phyloP scores from a whole-genome alignment of 2,797 vertebrate genomes.

The Mormyrops boulengeri region DNA sequence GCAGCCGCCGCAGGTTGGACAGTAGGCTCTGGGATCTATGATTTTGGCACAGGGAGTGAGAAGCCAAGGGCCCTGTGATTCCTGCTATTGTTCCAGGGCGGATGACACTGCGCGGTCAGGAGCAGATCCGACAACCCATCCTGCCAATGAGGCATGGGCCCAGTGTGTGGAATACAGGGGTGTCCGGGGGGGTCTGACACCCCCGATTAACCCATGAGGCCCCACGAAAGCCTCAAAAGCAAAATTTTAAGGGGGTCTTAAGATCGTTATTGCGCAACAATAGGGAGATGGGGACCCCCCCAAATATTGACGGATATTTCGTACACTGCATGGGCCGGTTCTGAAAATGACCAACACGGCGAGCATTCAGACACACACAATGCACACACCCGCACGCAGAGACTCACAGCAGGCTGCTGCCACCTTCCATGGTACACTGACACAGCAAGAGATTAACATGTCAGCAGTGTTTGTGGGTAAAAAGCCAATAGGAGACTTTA shows the following conservation, averaged over 20 bases:
- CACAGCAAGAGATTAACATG: not conserved
- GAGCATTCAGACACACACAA: not conserved
- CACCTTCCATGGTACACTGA: not conserved
- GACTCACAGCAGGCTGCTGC: not conserved
- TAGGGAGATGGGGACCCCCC: too few species aligned
- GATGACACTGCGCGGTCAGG: not conserved
- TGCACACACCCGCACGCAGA: too few species aligned
- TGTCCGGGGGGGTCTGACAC: too few species aligned
- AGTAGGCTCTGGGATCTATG: not conserved
- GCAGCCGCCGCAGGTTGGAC: not conserved
- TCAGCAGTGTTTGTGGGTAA: not conserved
- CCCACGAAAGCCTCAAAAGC: too few species aligned
- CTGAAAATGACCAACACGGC: not conserved
- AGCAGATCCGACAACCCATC: not conserved
- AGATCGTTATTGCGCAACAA: too few species aligned
- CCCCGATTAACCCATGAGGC: too few species aligned
- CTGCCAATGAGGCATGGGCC: not conserved
- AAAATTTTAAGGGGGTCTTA: too few species aligned
- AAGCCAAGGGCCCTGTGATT: not conserved
- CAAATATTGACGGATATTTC: too few species aligned
- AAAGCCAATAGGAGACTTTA: not conserved
- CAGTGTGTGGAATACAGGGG: too few species aligned
- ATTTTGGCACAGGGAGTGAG: not conserved
- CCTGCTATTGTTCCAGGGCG: conserved; percentile 3
- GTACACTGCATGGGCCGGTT: not conserved